Evolutionary conservation across 2,797 vertebrate species (phyloP).

Genomic region (Hyperoplus lanceolatus): DNA sequence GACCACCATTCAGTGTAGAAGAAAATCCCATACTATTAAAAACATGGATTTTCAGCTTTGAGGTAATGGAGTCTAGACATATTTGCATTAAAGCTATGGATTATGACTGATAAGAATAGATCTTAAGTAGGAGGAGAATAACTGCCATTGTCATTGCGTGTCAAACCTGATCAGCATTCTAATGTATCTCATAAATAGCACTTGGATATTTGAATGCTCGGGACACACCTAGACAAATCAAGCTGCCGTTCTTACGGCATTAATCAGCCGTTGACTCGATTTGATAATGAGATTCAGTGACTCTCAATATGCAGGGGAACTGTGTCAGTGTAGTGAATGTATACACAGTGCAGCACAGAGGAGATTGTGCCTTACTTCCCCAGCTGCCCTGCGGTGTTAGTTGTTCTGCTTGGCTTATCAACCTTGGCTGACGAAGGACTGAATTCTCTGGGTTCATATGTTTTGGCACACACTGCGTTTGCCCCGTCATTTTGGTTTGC

Average conservation of each 20-base stretch:
- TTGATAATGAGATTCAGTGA: not conserved
- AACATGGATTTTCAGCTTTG: not conserved
- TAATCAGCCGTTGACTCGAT: conserved; percentile 3
- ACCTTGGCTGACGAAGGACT: conserved; percentile 17
- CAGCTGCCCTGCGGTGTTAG: not conserved
- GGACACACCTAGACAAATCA: not conserved
- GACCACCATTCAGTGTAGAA: not conserved
- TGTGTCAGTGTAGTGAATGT: not conserved
- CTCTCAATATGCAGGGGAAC: not conserved
- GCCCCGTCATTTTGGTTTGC: conserved; percentile 1
- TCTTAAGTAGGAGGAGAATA: not conserved
- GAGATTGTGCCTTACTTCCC: not conserved
- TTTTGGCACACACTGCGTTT: conserved; percentile 14
- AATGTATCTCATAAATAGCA: not conserved
- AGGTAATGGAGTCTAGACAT: not conserved
- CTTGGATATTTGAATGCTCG: not conserved
- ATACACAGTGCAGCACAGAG: not conserved
- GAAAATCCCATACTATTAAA: not conserved
- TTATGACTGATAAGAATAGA: not conserved
- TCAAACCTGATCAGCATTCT: not conserved
- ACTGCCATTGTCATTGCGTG: not conserved
- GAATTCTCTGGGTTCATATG: not conserved
- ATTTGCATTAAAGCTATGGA: not conserved
- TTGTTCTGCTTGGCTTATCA: conserved; percentile 7
- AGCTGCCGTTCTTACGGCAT: conserved; percentile 20